A percentile compares a stretch with the other conserved stretches of the same genome.
Conservation (phyloP, 2,888 invertebrate genomes). For the Magallana nippona region DNA sequence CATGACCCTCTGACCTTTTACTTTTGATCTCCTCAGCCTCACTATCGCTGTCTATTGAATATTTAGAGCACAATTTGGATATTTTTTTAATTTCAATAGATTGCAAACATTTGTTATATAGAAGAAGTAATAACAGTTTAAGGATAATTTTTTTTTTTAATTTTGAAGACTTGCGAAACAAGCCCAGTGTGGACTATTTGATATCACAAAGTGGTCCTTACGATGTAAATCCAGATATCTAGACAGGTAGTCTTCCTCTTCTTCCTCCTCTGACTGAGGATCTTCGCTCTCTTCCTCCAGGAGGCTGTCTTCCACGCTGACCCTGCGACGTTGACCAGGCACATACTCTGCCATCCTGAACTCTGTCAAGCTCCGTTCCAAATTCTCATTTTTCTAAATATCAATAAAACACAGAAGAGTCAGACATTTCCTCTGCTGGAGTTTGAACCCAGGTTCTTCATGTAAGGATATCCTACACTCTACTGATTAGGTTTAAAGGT, state of each 20-base stretch:
- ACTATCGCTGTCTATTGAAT: conserved; percentile 1
- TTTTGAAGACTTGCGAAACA: too few species aligned
- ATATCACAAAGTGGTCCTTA: neutral
- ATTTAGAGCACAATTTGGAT: too few species aligned
- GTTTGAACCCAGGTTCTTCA: too few species aligned
- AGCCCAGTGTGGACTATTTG: too few species aligned
- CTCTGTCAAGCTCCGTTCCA: conserved; percentile 70
- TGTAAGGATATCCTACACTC: too few species aligned
- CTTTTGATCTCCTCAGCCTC: neutral
- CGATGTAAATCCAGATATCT: conserved; percentile 7
- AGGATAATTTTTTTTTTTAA: too few species aligned
- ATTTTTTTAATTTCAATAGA: too few species aligned
- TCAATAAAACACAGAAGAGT: neutral
- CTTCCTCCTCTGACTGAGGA: neutral
- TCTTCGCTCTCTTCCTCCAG: neutral
- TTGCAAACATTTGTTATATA: too few species aligned
- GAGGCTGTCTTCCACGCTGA: conserved; percentile 51
- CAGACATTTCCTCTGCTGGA: too few species aligned
- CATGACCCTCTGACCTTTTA: neutral
- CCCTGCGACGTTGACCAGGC: conserved; percentile 53
- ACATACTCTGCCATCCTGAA: conserved; percentile 71
- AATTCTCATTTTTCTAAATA: conserved; percentile 71
- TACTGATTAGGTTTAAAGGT: too few species aligned
- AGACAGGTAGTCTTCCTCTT: conserved; percentile 10
- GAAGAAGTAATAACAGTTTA: too few species aligned